phyloP scores from a whole-genome alignment of 2,888 invertebrate genomes.

The Diogma glabrata region DNA sequence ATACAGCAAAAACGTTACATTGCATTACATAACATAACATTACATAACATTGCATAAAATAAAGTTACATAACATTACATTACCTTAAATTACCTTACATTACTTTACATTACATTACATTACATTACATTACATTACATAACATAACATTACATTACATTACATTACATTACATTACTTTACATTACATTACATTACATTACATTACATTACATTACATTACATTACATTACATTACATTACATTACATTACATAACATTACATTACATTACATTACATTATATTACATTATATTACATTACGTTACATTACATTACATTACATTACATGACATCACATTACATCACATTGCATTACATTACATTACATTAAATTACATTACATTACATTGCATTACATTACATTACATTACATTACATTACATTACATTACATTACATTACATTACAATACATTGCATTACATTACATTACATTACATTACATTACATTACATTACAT shows the following conservation, averaged over 20 bases:
- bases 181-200: neutral
- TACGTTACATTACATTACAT: constrained; percentile 11
- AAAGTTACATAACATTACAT: neutral
- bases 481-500: constrained; percentile 11
- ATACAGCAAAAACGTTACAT: too few relatives aligned
- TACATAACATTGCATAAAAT: neutral
- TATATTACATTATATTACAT: constrained; percentile 9
- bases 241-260: neutral
- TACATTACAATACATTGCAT: constrained; percentile 10
- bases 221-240: neutral
- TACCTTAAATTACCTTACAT: neutral
- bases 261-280: constrained; percentile 4
- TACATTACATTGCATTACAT: constrained; percentile 1
- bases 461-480: constrained; percentile 11
- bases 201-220: neutral
- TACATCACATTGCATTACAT: constrained; percentile 10
- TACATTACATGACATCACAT: constrained; percentile 9
- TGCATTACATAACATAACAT: neutral
- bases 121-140: neutral
- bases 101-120: neutral
- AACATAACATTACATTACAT: neutral
- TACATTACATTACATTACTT: neutral
- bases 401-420: constrained; percentile 8
- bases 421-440: constrained; percentile 10
- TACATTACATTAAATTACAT: neutral